These are phyloP conservation scores for Dipodomys spectabilis DNA, from an alignment of 2,113 vertebrate species.

Conservation along the genomic window DNA sequence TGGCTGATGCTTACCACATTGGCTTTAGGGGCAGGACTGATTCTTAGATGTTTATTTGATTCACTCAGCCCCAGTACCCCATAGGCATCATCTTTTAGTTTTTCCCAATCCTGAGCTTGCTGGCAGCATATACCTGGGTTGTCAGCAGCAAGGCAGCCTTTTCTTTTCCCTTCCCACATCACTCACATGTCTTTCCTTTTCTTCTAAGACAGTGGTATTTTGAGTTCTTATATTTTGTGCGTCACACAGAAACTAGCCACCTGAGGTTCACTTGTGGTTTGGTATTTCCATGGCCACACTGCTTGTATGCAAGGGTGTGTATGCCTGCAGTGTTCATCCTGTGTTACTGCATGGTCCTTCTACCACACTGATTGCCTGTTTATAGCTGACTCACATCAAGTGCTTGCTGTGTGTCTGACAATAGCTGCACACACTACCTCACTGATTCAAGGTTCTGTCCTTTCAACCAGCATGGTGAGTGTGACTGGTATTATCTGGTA, in stretches of 20 bases:
- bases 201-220: background rate
- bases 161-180: background rate
- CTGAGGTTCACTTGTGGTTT: background rate
- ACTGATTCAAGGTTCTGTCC: no score
- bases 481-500: background rate
- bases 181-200: background rate
- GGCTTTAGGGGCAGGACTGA: background rate
- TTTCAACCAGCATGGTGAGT: background rate
- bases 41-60: background rate
- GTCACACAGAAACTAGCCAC: background rate
- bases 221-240: constrained; percentile 4
- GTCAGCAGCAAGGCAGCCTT: background rate
- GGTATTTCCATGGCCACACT: background rate
- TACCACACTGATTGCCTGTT: background rate
- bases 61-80: background rate
- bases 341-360: background rate
- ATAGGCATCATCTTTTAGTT: background rate
- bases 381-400: background rate
- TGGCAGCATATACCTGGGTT: background rate
- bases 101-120: background rate
- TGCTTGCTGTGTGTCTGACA: background rate
- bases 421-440: background rate
- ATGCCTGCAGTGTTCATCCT: background rate
- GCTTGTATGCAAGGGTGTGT: background rate
- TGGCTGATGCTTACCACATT: background rate